Conservation (phyloP, 2,113 vertebrate species). For the Sminthopsis crassicaudata region DNA sequence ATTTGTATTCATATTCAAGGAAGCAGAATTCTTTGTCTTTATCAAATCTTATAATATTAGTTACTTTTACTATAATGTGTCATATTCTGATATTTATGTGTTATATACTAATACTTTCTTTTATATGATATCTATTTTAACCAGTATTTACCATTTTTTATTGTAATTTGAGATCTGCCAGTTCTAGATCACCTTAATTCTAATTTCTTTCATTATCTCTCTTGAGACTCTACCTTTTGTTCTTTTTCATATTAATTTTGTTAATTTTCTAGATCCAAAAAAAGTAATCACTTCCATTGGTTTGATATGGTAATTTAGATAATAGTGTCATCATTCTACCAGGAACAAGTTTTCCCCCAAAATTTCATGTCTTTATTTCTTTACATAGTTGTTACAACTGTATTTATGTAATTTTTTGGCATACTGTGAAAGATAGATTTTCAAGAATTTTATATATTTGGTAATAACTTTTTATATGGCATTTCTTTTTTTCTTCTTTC, state of each 20-base stretch:
- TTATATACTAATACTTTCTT: not conserved
- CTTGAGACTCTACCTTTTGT: not conserved
- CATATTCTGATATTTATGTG: not conserved
- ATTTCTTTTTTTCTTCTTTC: not conserved
- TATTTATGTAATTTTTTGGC: not conserved
- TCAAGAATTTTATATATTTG: not conserved
- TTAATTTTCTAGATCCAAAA: not conserved
- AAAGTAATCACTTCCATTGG: not conserved
- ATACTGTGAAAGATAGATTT: not conserved
- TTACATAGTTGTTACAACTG: not conserved
- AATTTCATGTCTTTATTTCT: not conserved
- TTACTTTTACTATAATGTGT: not conserved
- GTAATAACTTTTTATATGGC: not conserved
- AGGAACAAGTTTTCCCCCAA: not conserved
- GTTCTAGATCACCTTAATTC: not conserved
- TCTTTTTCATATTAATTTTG: not conserved
- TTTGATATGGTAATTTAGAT: not conserved
- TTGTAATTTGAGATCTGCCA: not conserved
- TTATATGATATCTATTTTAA: not conserved
- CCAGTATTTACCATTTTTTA: not conserved
- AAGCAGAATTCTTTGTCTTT: not conserved
- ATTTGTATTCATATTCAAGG: not conserved
- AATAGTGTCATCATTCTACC: not conserved
- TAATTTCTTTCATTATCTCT: not conserved
- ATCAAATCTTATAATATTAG: not conserved